Evolutionary conservation across 2,888 invertebrate species (phyloP), one percentile per base, ranked within the genome.

Genomic region (Nomada flava): DNA sequence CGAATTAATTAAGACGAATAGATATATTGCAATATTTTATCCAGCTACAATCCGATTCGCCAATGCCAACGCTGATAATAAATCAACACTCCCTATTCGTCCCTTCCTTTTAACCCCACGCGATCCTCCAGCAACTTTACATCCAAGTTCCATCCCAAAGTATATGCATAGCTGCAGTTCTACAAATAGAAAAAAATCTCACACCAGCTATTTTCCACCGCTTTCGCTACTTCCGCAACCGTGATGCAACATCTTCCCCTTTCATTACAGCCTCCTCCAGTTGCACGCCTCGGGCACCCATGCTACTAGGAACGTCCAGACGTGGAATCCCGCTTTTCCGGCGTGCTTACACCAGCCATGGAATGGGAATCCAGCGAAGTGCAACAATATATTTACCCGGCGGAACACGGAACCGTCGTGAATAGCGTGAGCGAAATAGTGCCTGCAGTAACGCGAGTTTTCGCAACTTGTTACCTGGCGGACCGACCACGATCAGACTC

Each of bases 401-500:
- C 13, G 53, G n/a, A 44, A 59, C 15, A 20, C 36, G 52, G n/a
- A 23, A 64, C 42, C n/a, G 23, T 4, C 64, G 64, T 20, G 53
- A n/a, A n/a, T n/a, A 53, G n/a, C 15, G 7, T 3, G 60, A 60
- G 36, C 29, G 72, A 79, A 81, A 68, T 57, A 23, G 42, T 67
- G 68, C 64, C 82, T 3, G 26, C 44, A 18, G 74, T 69, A 65
- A 65, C 52, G 64, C 68, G 68, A 78, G 65, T 84, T 86, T 86
- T 86, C 75, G 63, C 82, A 70, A 86, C 71, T 86, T 23, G 76
- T 83, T 84, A 76, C 64, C 71, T 11, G 42, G 10, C 53, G 74
- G 55, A 74, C 70, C 70, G 44, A 11, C 36, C 42, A 23, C 50
- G 69, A 76, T 81, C 78, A 36, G 62, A 15, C 65, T 65, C 55